Evolutionary conservation across 2,113 vertebrate genomes (phyloP), one percentile per base, ranked within the genome.

Genomic region (Xiphias gladius): DNA sequence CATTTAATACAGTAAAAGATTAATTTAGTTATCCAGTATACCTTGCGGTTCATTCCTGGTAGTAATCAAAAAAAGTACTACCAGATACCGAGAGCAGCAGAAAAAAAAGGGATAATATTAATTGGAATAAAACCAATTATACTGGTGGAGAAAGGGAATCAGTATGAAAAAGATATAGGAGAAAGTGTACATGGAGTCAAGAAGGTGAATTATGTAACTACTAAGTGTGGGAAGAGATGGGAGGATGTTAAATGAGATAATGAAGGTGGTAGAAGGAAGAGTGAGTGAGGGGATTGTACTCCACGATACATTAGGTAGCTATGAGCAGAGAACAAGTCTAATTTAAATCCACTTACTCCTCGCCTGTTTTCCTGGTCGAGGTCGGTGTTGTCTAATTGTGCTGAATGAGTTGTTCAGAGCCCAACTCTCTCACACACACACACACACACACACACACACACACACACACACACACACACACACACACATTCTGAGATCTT

Each of bases 341-440:
- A 94, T 95, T 94, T 90, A 90, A 92, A 92, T 91, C 88, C 81
- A 91, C 88, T 94, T 93, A 89, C 79, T 80, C 35, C 77, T 65
- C 17, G 48, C 65, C 80, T 89, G 88, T 89, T 88, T 90, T 39
- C 52, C 71, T 75, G 76, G 55, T 87, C 71, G 50, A 70, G 73
- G 80, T 26, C 37, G 26, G 30, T 26, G 30, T 59, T 70, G 59
- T 68, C 83, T 92, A 91, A 92, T 89, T 91, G 69, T 70, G 75
- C 80, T 59, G 85, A 94, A 88, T 91, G 83, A 91, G 78, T 65
- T 76, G 73, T 83, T 74, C 37, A 62, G 63, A 76, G 58, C 69
- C 30, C 13, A 63, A 41, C 59, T 67, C 32, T 0, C 26, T 28
- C 68, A 43, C 32, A 24, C 19, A 43, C 43, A 24, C 19, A 19